Conservation (phyloP, 2,888 invertebrate genomes). For the Acrobasis suavella region DNA sequence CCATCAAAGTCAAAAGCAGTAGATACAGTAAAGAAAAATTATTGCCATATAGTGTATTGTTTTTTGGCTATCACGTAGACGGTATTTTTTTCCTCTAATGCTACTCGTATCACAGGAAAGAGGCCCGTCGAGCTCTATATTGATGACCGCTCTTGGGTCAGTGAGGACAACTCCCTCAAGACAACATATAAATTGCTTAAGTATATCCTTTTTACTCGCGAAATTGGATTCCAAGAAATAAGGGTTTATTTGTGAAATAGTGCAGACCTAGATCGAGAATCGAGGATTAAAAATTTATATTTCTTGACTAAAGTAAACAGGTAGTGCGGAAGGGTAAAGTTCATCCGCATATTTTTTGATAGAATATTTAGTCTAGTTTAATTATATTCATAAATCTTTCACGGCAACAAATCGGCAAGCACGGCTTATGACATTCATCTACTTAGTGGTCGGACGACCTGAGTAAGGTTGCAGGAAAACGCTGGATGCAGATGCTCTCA, state of each 20-base stretch:
- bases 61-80: too few relatives aligned
- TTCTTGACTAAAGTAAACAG: neutral
- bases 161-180: conserved; percentile 9
- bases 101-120: neutral
- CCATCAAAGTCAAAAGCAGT: too few relatives aligned
- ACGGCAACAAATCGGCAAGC: too few relatives aligned
- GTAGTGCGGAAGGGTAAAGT: neutral
- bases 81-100: too few relatives aligned
- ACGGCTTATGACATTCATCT: too few relatives aligned
- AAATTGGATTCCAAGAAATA: conserved; percentile 9
- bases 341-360: neutral
- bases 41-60: too few relatives aligned
- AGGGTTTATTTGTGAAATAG: conserved; percentile 7
- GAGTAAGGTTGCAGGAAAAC: too few relatives aligned
- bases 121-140: neutral
- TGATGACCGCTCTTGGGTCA: conserved; percentile 1
- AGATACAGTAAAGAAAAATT: too few relatives aligned
- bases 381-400: neutral
- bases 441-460: too few relatives aligned
- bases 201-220: conserved; percentile 6
- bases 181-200: conserved; percentile 9
- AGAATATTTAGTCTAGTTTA: neutral
- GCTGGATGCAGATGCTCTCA: too few relatives aligned
- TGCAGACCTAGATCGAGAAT: neutral
- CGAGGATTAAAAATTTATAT: conserved; percentile 3